Base-by-base conservation (phyloP, 2,113 vertebrate species). In the Malurus melanocephalus region DNA sequence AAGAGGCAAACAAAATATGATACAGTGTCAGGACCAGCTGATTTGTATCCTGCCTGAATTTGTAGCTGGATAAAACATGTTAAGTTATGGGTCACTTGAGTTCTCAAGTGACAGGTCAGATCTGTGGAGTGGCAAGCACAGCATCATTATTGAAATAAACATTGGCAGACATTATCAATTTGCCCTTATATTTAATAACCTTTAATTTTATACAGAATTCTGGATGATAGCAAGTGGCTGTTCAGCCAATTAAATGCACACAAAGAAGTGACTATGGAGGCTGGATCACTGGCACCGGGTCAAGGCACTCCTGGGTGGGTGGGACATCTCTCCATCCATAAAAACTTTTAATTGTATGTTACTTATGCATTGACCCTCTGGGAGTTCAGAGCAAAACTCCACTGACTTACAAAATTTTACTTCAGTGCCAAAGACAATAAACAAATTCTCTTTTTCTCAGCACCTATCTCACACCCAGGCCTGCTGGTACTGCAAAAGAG, bases 181-280 rank as follows among this genome's bases (percentile, higher is more conserved):
- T 89, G 53, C 64, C 46, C 69, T 93, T 71, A 60, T 13, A 76
- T 84, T 84, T 85, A 95, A 84, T 80, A 87, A 76, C 38, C 22
- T 93, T 90, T 72, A 84, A 81, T 81, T 92, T 84, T 81, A 66
- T 88, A 90, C 87, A 42, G 9, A 13, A 62, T 75, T 92, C 89
- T 91, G 89, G 80, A 71, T 93, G 85, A 89, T 89, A 90, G 64
- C 80, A 85, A 92, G 76, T 57, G 72, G 77, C 56, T 75, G 77
- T 89, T 79, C 46, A 67, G n/a, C 68, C 77, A 85, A 57, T 88
- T 75, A 88, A 49, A 62, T 18, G 48, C 61, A 53, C 46, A 40
- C 56, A 72, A 64, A 65, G 42, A 49, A 53, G 28, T 62, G 74
- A 72, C 66, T 62, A 9, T 43, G 28, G 35, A 45, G 9, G 12